A percentile compares a stretch with the other conserved stretches of the same genome.
These are phyloP conservation scores for Lomographa bimaculata DNA, from an alignment of 2,888 invertebrate genomes.

Conservation along the genomic window DNA sequence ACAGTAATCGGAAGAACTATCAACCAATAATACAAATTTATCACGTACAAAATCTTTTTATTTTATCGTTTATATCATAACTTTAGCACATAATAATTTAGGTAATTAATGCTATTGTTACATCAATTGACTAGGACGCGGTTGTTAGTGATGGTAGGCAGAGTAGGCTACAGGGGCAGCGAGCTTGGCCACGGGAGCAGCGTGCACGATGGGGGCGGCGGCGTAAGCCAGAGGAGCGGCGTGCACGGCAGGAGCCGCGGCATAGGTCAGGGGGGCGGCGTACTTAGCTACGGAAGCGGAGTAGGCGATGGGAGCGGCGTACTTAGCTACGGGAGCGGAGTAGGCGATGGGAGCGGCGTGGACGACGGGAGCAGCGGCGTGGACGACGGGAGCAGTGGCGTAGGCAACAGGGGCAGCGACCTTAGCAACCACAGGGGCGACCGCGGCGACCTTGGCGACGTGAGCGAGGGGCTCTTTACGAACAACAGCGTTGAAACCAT, in stretches of 20 bases:
- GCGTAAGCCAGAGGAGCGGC: conserved; percentile 15
- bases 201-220: conserved; percentile 33
- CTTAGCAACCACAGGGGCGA: conserved; percentile 34
- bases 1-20: no score
- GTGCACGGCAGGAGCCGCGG: conserved; percentile 38
- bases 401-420: conserved; percentile 47
- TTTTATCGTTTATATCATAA: no score
- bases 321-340: conserved; percentile 37
- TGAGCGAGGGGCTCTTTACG: conserved; percentile 66
- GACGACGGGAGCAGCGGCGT: conserved; percentile 43
- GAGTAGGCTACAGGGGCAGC: conserved; percentile 36
- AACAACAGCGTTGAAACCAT: conserved; percentile 80
- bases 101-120: no score
- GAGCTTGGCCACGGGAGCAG: conserved; percentile 47
- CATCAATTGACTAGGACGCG: no score
- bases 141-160: conserved; percentile 30
- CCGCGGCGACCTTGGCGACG: conserved; percentile 44
- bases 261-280: conserved; percentile 35
- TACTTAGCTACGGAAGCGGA: conserved; percentile 44
- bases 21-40: no score
- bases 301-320: conserved; percentile 39
- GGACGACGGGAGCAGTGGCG: conserved; percentile 46
- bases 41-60: no score
- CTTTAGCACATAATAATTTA: no score
- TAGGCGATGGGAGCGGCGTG: conserved; percentile 34